Conservation (phyloP, 2,113 vertebrate species). For the Rissa tridactyla region DNA sequence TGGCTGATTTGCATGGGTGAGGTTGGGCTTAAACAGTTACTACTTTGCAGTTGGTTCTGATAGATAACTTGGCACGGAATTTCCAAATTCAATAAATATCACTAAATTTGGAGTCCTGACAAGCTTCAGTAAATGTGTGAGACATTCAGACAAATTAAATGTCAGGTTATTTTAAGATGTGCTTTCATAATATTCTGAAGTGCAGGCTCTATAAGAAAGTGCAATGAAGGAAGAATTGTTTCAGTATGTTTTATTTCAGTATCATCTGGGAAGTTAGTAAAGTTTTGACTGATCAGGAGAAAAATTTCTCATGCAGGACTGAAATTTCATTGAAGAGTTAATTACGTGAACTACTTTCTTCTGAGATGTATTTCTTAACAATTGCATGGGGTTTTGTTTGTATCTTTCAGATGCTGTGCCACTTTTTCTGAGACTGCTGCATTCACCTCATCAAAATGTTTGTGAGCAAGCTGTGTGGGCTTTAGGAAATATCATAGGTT, state of each 20-base stretch:
- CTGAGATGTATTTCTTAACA: not conserved
- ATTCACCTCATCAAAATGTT: slow-evolving; percentile 96
- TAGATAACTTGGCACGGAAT: not conserved
- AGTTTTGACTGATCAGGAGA: not conserved
- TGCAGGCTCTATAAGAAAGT: not conserved
- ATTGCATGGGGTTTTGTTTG: not conserved
- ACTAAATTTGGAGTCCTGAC: not conserved
- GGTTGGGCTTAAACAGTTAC: not conserved
- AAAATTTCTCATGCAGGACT: not conserved
- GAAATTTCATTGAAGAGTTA: not conserved
- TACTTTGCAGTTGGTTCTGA: not conserved
- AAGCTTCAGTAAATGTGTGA: not conserved
- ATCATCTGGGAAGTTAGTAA: not conserved
- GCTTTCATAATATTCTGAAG: not conserved
- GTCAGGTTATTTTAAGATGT: not conserved
- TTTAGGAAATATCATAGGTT: slow-evolving; percentile 97
- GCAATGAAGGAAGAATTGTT: not conserved
- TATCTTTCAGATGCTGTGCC: slow-evolving; percentile 90
- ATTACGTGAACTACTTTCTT: not conserved
- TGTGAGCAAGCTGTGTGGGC: slow-evolving; percentile 99
- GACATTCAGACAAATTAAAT: not conserved
- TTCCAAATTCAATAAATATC: not conserved
- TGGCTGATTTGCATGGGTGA: not conserved
- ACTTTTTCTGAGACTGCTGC: slow-evolving; percentile 91
- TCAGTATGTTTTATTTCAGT: not conserved